Evolutionary conservation across 2,888 invertebrate species (phyloP), one percentile per base, ranked within the genome.

Genomic region (Ichneumoninae sp.): DNA sequence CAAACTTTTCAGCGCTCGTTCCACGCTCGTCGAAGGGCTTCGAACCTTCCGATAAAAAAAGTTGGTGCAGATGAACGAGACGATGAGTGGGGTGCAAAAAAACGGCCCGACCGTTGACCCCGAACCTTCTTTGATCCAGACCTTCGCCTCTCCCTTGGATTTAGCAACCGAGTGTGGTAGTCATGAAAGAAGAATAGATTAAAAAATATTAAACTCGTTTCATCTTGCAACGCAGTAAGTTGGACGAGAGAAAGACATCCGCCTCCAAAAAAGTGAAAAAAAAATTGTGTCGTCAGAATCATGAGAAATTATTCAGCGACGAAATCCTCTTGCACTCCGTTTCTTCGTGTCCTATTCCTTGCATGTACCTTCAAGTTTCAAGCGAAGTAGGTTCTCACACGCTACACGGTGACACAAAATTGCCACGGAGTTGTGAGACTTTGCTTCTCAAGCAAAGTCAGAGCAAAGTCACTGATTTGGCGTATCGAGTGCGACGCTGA

Each of bases 341-440:
- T 74, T 81, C 80, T 74, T 10, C 2, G 1, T 10, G 10, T 87
- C 86, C 78, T 36, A 82, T 83, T 88, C 88, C 86, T 87, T 80
- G 86, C 88, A 86, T 88, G 88, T 88, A 44, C 82, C 22, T 54
- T 65, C 86, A 91, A 90, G 87, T 90, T 89, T 90, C 87, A 87
- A 90, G 90, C 88, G 88, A 89, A 89, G 89, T 76, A 70, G 79
- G 72, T 82, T 80, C 74, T 33, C n/a, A 7, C 52, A 22, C 54
- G 65, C 60, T 36, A 47, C 77, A 50, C 54, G 26, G 65, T n/a
- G 8, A 36, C 40, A 19, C 22, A 1, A 22, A 54, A 22, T 44
- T 13, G 36, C 33, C 13, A 54, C 50, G 16, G 60, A 68, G 66
- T 52, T 69, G 40, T 33, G 36, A 40, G 52, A 57, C 16, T 68